phyloP scores from a whole-genome alignment of 30 jellyfish, hydroid and myxozoan genomes.

The Hydractinia symbiolongicarpus region DNA sequence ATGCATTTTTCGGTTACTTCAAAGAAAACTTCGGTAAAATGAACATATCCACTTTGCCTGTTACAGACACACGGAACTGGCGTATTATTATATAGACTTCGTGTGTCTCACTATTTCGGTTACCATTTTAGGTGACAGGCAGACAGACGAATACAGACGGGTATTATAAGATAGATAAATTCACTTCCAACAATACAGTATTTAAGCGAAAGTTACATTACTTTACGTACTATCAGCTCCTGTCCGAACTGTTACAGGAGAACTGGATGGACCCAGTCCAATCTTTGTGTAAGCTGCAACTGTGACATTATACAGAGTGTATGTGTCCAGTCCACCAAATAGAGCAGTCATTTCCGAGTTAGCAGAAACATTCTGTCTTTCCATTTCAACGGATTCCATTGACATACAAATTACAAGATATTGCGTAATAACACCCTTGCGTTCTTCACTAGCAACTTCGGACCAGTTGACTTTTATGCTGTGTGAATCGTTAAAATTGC shows the following conservation, averaged over 20 bases:
- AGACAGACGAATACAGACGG: no score
- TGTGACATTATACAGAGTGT: constrained; percentile 1
- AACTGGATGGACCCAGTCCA: neutral
- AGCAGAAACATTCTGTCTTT: neutral
- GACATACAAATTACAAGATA: neutral
- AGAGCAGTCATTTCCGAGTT: neutral
- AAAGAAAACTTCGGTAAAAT: no score
- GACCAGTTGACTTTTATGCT: neutral
- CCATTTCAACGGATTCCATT: neutral
- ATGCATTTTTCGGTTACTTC: no score
- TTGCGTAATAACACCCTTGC: neutral
- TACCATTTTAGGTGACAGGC: no score
- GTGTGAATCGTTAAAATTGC: neutral
- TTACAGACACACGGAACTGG: no score
- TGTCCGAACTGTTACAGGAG: neutral
- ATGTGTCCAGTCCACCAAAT: constrained; percentile 1
- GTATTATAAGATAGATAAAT: no score
- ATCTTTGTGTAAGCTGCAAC: neutral
- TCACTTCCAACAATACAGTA: no score
- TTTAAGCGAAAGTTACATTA: no score
- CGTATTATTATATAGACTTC: no score
- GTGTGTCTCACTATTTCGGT: no score
- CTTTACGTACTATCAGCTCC: neutral
- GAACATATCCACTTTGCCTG: no score
- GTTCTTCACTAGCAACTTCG: neutral